Percentiles rank a stretch among this genome's conserved stretches.
These are phyloP conservation scores for Tethea ocularis DNA, from an alignment of 2,888 invertebrate genomes.

Conservation along the genomic window DNA sequence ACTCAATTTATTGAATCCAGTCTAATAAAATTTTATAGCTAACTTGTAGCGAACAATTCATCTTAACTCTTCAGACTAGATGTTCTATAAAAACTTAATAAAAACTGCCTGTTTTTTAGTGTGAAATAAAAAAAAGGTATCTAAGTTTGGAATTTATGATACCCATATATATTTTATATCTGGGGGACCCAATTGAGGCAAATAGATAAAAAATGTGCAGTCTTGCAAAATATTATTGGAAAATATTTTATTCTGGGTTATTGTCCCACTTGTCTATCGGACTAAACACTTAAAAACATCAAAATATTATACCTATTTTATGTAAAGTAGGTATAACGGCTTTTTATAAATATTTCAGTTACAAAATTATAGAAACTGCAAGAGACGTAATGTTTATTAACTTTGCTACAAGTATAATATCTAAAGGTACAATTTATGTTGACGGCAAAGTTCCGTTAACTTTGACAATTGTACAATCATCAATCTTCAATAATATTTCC, in stretches of 20 bases:
- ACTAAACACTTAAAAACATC: too few relatives aligned
- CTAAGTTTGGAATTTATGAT: neutral
- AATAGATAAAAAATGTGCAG: neutral
- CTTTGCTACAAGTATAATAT: neutral
- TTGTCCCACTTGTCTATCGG: too few relatives aligned
- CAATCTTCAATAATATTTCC: conserved; percentile 7
- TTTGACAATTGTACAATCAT: conserved; percentile 4
- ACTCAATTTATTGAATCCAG: too few relatives aligned
- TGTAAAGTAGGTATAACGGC: too few relatives aligned
- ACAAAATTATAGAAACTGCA: neutral
- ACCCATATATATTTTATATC: neutral
- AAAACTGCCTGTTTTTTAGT: neutral
- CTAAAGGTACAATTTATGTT: neutral
- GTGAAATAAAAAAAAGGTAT: neutral
- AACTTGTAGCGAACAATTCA: too few relatives aligned
- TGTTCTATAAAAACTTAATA: neutral
- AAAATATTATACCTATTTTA: too few relatives aligned
- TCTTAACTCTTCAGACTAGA: too few relatives aligned
- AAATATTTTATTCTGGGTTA: too few relatives aligned
- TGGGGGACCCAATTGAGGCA: neutral
- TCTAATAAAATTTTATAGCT: neutral
- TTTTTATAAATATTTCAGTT: neutral
- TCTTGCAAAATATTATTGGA: neutral
- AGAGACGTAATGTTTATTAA: neutral
- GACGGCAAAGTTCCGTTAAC: neutral